Conservation (phyloP, 2,888 invertebrate species). For the Eristalis tenax region DNA sequence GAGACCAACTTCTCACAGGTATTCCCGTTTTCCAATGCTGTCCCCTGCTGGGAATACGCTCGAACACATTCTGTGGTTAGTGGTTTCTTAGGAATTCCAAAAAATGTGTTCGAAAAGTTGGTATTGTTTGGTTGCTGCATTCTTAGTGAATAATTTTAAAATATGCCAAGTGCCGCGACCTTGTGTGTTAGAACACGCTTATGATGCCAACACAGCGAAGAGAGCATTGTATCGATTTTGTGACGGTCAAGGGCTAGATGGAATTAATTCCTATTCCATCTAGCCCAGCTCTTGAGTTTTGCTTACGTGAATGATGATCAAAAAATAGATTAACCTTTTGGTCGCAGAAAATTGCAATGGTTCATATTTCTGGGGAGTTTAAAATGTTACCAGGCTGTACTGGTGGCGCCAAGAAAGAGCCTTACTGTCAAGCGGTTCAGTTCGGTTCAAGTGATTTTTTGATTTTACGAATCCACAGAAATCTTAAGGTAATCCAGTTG, state of each 20-base stretch:
- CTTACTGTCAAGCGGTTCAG: too few relatives aligned
- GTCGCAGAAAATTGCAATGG: too few relatives aligned
- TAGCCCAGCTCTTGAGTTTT: too few relatives aligned
- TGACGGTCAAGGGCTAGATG: too few relatives aligned
- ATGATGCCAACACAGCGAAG: background rate
- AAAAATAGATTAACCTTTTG: too few relatives aligned
- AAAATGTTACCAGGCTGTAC: too few relatives aligned
- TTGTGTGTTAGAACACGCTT: background rate
- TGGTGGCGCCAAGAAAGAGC: too few relatives aligned
- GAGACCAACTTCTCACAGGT: background rate
- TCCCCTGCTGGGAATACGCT: background rate
- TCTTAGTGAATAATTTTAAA: background rate
- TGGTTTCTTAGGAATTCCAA: background rate
- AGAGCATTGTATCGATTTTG: background rate
- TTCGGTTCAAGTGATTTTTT: too few relatives aligned
- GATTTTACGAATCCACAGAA: too few relatives aligned
- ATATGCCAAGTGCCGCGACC: background rate
- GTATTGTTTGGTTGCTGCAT: background rate
- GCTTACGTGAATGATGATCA: too few relatives aligned
- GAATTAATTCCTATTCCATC: too few relatives aligned
- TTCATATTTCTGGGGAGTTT: background rate
- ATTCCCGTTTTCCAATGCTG: background rate
- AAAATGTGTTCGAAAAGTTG: background rate
- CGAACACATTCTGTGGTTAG: background rate
- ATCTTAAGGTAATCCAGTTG: too few relatives aligned